A percentile compares a stretch with the other conserved stretches of the same genome.
These are phyloP conservation scores for Limnephilus rhombicus DNA, from an alignment of 2,888 invertebrate genomes.

Conservation along the genomic window DNA sequence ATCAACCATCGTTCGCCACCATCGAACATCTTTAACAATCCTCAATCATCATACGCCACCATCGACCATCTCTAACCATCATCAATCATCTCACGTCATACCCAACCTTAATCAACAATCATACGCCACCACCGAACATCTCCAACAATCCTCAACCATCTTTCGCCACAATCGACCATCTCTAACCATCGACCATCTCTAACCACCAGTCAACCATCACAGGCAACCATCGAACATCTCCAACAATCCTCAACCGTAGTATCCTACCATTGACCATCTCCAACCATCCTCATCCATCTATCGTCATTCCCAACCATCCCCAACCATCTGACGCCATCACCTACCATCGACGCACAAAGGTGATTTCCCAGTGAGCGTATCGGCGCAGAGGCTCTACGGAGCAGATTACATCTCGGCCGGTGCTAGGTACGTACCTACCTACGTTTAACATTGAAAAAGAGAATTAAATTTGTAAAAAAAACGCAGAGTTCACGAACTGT, in stretches of 20 bases:
- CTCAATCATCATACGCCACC: neutral
- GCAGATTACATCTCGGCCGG: constrained; percentile 43
- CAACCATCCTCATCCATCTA: neutral
- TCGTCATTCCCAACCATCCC: neutral
- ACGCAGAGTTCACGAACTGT: constrained; percentile 65
- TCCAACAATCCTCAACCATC: neutral
- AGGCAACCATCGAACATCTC: neutral
- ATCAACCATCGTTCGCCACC: no score
- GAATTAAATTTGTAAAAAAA: constrained; percentile 61
- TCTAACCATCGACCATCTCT: neutral
- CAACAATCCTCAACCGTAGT: neutral
- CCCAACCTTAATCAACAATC: neutral
- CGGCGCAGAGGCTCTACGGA: constrained; percentile 16
- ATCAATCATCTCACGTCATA: neutral
- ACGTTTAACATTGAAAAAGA: constrained; percentile 54
- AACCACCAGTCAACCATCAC: neutral
- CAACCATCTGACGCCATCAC: neutral
- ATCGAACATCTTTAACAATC: no score
- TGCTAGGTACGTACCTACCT: neutral
- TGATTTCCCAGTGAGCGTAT: constrained; percentile 7
- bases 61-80: neutral
- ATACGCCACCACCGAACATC: neutral
- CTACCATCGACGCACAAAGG: constrained; percentile 13
- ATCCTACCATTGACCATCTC: neutral
- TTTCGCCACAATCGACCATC: neutral